Base-by-base conservation (phyloP, 2,113 vertebrate species). In the Campylomormyrus numenius region DNA sequence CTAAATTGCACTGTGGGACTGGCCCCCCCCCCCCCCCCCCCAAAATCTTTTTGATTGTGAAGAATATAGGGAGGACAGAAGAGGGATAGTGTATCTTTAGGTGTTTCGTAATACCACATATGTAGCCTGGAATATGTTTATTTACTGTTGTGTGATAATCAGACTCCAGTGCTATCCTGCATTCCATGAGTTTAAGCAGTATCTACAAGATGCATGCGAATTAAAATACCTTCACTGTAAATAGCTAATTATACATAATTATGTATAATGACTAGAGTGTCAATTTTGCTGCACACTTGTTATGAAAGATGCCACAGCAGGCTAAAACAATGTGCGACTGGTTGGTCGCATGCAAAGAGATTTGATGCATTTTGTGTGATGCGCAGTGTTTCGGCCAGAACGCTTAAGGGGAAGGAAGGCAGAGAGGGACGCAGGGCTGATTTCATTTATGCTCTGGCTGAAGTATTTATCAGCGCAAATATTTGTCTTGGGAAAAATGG, bases 381-480 rank as follows among this genome's bases (percentile, higher is more conserved):
- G 13, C 39, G 15, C 74, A 19, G 35, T 5, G 74, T 80, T 80
- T 80, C 0, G 3, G 74, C 31, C 74, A 39, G 27, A 77, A 39
- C 39, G 15, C 74, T 77, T 77, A 17, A 77, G 35, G 74, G 35
- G 74, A 42, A 19, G 35, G 21, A 24, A 24, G 21, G 7, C 21
- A 21, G 80, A 19, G 80, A 39, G 35, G 7, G 39, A 46, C 9
- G 7, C 7, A 24, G 83, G 21, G 83, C 42, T 85, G 83, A 85
- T 85, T 48, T 48, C 17, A 13, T 48, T 85, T 85, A 48, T n/a
- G 83, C 42, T 21, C 21, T 48, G 21, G 39, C 45, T 85, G 45
- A n/a, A 85, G 24, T 46, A 85, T 53, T 87, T 87, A 87, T 52
- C 85, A 87, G 17, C 27, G 24, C 27, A 87, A 52, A 87, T 87